Evolutionary conservation across 1,140 invertebrate species (phyloP), one percentile per base, ranked within the genome.

Genomic region (Tigriopus japonicus): DNA sequence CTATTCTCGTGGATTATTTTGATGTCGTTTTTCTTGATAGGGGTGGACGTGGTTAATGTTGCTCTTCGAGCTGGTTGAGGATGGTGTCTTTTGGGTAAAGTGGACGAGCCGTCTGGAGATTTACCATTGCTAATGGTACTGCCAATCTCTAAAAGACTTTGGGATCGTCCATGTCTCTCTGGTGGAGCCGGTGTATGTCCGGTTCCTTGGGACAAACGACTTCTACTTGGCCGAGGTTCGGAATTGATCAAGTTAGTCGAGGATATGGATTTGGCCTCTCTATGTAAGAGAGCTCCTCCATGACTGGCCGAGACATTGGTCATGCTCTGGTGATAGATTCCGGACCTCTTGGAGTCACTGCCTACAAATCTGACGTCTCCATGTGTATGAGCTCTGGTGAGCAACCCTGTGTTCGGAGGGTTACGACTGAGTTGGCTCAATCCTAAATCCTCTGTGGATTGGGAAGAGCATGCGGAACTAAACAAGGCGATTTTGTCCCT

Each of bases 401-500:
- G 42, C 23, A 15, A 60, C 1, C n/a, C n/a, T 24, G 58, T n/a
- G 58, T 24, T 23, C n/a, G 40, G n/a, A 40, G 55, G 23, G 35
- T 58, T 41, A n/a, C 51, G 21, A 19, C 23, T 14, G 35, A 21
- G 35, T 14, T 17, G 15, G 17, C 13, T 13, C 17, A 15, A 13
- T 42, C 28, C 15, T 19, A 15, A 42, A 42, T 14, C 23, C 17
- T 42, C 14, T 14, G 28, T 15, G 23, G 56, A 42, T 42, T 15
- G 56, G 23, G 28, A 35, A 35, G 35, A n/a, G 24, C 15, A n/a
- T n/a, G 19, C 53, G 1, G 70, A 72, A 6, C 85, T 86, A 70
- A 89, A 89, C 82, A 88, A 85, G 42, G 85, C 86, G 66, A 89
- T 89, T 72, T 87, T 87, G 68, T 87, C 85, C 66, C 81, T 80